Percentiles rank a stretch among this genome's conserved stretches.
These are phyloP conservation scores for Lagocephalus sceleratus DNA, from an alignment of 2,797 vertebrate species.

Conservation along the genomic window DNA sequence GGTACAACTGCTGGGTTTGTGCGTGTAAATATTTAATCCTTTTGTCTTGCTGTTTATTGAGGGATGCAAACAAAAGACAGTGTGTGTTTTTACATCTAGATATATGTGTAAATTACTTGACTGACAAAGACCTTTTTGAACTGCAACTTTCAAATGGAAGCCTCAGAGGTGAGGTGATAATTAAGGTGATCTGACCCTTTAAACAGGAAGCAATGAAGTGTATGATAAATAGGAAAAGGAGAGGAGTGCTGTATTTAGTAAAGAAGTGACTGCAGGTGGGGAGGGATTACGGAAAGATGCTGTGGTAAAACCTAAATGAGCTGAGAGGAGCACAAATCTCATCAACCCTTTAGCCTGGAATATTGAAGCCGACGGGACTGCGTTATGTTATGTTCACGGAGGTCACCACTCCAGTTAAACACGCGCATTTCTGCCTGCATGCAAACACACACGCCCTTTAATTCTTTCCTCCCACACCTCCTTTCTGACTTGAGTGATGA, in stretches of 20 bases:
- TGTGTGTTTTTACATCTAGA: constrained; percentile 4
- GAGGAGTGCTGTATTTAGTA: neutral
- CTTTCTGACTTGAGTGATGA: constrained; percentile 12
- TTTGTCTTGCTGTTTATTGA: neutral
- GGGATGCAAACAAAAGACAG: too few relatives aligned
- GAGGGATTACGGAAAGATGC: constrained; percentile 23
- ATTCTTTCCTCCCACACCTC: constrained; percentile 7
- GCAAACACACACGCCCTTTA: constrained; percentile 17
- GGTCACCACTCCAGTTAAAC: constrained; percentile 52
- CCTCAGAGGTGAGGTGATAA: constrained; percentile 26
- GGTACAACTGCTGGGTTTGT: neutral
- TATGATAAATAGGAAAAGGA: constrained; percentile 4
- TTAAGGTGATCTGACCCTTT: constrained; percentile 36
- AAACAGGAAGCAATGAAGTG: constrained; percentile 15
- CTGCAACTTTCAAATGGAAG: constrained; percentile 18
- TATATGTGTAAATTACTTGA: constrained; percentile 7
- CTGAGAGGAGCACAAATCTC: constrained; percentile 21
- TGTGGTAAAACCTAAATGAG: constrained; percentile 12
- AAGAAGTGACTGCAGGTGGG: constrained; percentile 7
- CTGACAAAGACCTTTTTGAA: constrained; percentile 32
- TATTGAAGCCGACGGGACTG: constrained; percentile 38
- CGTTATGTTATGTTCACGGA: constrained; percentile 29
- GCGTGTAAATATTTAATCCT: neutral
- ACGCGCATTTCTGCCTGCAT: constrained; percentile 12
- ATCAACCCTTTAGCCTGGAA: constrained; percentile 30